Conservation (phyloP, 2,888 invertebrate genomes). For the Malthinus seriepunctatus region DNA sequence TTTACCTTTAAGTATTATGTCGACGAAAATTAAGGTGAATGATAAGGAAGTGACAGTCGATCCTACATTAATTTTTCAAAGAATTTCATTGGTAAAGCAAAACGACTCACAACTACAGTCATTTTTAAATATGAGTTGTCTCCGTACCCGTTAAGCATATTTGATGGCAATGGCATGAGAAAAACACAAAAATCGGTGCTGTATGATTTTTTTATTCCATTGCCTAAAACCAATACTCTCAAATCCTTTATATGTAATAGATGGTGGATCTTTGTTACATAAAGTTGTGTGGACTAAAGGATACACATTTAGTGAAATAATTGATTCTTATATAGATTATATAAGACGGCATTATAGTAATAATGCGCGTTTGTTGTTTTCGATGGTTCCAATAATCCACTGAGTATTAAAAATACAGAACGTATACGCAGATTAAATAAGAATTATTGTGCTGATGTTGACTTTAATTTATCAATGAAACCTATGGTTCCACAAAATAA, state of each 20-base stretch:
- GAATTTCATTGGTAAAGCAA: neutral
- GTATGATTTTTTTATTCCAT: neutral
- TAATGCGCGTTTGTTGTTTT: neutral
- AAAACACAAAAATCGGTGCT: neutral
- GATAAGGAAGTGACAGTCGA: neutral
- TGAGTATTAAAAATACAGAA: neutral
- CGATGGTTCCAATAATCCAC: neutral
- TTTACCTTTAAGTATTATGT: neutral
- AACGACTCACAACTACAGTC: neutral
- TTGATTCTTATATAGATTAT: neutral
- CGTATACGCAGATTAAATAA: neutral
- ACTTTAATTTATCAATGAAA: neutral
- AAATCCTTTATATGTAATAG: neutral
- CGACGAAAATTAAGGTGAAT: neutral
- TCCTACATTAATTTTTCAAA: neutral
- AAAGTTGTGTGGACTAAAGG: neutral
- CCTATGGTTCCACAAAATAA: neutral
- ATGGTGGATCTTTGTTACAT: neutral
- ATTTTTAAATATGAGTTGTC: neutral
- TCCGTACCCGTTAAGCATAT: neutral
- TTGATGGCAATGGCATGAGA: neutral
- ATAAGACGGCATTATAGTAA: neutral
- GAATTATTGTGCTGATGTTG: neutral
- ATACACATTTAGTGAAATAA: neutral
- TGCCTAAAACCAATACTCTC: too few species aligned